Conservation (phyloP, 2,888 invertebrate genomes). For the Kryphioiulus occultus region DNA sequence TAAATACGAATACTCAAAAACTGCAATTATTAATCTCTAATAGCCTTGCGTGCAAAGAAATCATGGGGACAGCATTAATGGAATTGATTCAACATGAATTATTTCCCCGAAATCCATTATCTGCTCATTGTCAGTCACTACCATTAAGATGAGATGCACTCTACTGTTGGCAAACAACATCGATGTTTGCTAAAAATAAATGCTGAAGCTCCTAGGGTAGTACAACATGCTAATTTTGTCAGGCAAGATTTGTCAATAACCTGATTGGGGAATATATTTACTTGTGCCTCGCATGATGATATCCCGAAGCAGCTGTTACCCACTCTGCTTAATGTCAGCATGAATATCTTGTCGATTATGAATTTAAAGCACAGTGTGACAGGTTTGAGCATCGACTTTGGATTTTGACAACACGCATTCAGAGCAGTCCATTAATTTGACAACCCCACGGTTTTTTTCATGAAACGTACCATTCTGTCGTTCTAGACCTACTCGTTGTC, state of each 20-base stretch:
- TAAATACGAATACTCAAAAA: background rate
- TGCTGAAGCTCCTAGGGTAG: background rate
- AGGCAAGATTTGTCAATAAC: background rate
- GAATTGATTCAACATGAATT: background rate
- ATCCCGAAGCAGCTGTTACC: conserved; percentile 8
- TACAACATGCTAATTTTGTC: background rate
- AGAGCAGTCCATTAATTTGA: too few species aligned
- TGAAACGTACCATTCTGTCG: too few species aligned
- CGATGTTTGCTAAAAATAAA: background rate
- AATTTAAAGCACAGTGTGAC: background rate
- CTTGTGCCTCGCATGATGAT: background rate
- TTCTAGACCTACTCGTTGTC: too few species aligned
- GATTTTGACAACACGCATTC: background rate
- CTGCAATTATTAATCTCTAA: background rate
- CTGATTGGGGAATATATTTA: background rate
- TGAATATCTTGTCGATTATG: background rate
- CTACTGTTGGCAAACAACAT: background rate
- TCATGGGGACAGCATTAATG: background rate
- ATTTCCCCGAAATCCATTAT: background rate
- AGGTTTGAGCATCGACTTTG: background rate
- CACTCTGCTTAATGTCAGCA: background rate
- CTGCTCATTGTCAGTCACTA: background rate
- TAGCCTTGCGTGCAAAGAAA: background rate
- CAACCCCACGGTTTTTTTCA: too few species aligned
- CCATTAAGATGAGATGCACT: background rate